Percentiles rank a stretch among this genome's conserved stretches.
These are phyloP conservation scores for Atta colombica DNA, from an alignment of 1,140 invertebrate genomes.

Conservation along the genomic window DNA sequence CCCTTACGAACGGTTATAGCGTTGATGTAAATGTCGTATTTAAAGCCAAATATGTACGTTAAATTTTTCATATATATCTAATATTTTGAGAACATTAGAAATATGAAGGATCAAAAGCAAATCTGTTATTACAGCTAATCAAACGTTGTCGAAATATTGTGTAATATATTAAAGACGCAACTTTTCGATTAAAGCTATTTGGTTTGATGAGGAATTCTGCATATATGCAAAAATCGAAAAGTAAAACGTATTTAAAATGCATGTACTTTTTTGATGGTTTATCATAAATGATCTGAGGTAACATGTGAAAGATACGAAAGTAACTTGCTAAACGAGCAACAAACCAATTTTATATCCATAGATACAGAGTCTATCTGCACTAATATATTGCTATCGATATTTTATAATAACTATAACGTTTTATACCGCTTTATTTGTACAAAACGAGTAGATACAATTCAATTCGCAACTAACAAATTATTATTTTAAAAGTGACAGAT, in stretches of 20 bases:
- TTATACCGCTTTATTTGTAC: constrained; percentile 75
- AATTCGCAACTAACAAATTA: constrained; percentile 21
- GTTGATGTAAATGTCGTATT: not conserved
- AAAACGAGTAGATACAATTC: constrained; percentile 30
- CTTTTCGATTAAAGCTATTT: constrained; percentile 35
- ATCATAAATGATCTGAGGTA: not conserved
- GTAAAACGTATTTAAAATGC: constrained; percentile 31
- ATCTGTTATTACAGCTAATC: constrained; percentile 43
- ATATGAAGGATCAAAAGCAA: constrained; percentile 58
- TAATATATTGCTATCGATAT: constrained; percentile 58
- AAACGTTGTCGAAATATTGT: constrained; percentile 37
- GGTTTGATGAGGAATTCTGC: not conserved
- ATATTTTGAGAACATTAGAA: constrained; percentile 35
- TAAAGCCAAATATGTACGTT: constrained; percentile 40
- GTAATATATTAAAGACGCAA: constrained; percentile 1
- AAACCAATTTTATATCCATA: constrained; percentile 70
- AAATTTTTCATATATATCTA: constrained; percentile 52
- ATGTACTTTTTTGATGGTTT: not conserved
- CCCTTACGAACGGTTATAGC: not conserved
- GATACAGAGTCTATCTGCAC: constrained; percentile 42
- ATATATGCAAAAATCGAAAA: constrained; percentile 40
- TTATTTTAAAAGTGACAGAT: constrained; percentile 33
- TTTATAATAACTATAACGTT: constrained; percentile 72
- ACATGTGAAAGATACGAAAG: constrained; percentile 45
- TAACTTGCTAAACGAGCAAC: constrained; percentile 25